phyloP scores from a whole-genome alignment of 2,888 invertebrate species.

The Scelioninae gen. 2 region DNA sequence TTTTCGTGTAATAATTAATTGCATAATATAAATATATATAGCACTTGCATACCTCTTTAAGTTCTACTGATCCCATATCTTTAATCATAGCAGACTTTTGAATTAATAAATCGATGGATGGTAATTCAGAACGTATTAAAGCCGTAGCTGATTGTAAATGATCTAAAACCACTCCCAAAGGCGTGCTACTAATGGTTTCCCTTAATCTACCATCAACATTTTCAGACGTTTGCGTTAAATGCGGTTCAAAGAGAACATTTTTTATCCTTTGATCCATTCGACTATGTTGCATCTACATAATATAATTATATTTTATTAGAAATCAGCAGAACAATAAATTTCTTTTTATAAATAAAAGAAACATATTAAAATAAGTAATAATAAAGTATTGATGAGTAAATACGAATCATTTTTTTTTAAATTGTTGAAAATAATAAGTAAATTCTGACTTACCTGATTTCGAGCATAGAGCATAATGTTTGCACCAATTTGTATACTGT shows the following conservation, averaged over 20 bases:
- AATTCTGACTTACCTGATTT: constrained; percentile 78
- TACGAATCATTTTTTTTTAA: too few relatives aligned
- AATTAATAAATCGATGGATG: constrained; percentile 68
- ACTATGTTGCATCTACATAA: constrained; percentile 70
- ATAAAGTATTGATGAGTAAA: too few relatives aligned
- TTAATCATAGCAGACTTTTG: constrained; percentile 66
- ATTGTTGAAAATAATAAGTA: too few relatives aligned
- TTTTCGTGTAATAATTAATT: too few relatives aligned
- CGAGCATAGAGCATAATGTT: constrained; percentile 84
- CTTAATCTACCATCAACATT: constrained; percentile 65
- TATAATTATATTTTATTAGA: constrained; percentile 2
- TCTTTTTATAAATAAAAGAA: too few relatives aligned
- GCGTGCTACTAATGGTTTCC: constrained; percentile 67
- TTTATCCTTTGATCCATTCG: constrained; percentile 73
- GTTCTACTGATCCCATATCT: constrained; percentile 78
- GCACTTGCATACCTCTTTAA: constrained; percentile 73
- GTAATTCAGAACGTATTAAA: constrained; percentile 69
- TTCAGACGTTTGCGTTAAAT: constrained; percentile 65
- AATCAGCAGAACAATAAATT: too few relatives aligned
- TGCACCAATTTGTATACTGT: constrained; percentile 79
- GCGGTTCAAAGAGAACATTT: constrained; percentile 71
- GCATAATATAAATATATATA: too few relatives aligned
- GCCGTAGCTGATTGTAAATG: constrained; percentile 69
- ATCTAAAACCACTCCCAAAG: constrained; percentile 71
- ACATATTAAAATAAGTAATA: too few relatives aligned